Evolutionary conservation across 2,797 vertebrate species (phyloP).

Genomic region (Danio kyathit): DNA sequence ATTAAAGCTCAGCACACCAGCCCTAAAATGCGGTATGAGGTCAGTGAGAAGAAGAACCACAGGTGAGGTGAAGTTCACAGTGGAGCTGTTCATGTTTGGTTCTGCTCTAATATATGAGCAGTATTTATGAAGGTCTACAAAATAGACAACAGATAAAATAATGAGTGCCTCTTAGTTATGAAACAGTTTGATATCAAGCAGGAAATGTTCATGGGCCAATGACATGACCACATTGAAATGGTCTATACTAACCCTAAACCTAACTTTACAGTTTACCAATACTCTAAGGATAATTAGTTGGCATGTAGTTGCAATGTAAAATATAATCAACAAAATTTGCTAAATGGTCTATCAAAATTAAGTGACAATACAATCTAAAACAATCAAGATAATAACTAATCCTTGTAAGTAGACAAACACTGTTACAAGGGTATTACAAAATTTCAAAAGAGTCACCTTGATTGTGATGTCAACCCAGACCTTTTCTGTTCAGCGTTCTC

Average conservation of each 20-base stretch:
- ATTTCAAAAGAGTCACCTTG: background rate
- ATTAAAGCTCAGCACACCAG: background rate
- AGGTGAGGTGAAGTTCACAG: conserved; percentile 1
- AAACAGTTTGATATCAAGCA: no score
- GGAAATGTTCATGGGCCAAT: no score
- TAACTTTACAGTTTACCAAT: no score
- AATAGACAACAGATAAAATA: background rate
- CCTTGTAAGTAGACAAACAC: background rate
- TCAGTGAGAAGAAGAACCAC: background rate
- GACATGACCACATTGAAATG: no score
- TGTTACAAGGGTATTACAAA: background rate
- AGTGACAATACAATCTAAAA: background rate
- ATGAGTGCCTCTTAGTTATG: no score
- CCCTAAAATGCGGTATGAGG: background rate
- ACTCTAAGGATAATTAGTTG: no score
- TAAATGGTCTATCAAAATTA: no score
- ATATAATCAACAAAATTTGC: no score
- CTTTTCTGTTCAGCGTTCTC: background rate
- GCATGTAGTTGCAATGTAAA: no score
- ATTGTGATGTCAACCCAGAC: background rate
- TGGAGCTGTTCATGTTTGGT: background rate
- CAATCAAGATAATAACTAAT: background rate
- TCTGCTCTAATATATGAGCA: background rate
- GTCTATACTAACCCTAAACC: no score
- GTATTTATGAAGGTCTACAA: background rate